These are phyloP conservation scores for Drosophila busckii DNA, from an alignment of 1,140 invertebrate species.

Conservation along the genomic window DNA sequence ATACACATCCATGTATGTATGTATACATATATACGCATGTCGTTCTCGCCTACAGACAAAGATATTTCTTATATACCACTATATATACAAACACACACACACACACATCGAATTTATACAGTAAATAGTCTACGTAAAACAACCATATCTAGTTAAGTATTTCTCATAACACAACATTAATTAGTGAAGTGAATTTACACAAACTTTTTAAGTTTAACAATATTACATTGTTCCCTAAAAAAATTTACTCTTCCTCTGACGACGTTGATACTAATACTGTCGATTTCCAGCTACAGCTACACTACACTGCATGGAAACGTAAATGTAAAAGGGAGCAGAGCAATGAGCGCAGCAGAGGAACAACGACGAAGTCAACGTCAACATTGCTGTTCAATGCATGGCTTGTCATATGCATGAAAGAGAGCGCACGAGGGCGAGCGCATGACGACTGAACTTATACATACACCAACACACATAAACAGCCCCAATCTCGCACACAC, in stretches of 20 bases:
- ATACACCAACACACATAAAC: conserved; percentile 22
- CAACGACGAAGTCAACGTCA: conserved; percentile 9
- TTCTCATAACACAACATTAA: too few species aligned
- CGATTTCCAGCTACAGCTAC: conserved; percentile 38
- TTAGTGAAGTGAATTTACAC: too few species aligned
- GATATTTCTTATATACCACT: conserved; percentile 13
- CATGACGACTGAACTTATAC: conserved; percentile 57
- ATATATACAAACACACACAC: conserved; percentile 19
- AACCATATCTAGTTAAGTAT: not conserved
- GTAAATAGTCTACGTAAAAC: conserved; percentile 12
- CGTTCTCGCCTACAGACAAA: conserved; percentile 9
- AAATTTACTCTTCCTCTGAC: conserved; percentile 9
- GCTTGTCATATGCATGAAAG: conserved; percentile 47
- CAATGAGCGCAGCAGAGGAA: conserved; percentile 6
- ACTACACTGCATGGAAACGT: too few species aligned
- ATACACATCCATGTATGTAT: not conserved
- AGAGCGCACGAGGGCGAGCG: conserved; percentile 64
- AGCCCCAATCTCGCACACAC: conserved; percentile 30
- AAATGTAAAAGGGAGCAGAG: conserved; percentile 31
- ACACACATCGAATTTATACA: conserved; percentile 17
- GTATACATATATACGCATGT: not conserved
- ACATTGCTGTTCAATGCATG: conserved; percentile 11
- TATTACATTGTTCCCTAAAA: conserved; percentile 1
- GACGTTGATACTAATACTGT: conserved; percentile 7
- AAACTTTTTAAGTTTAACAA: too few species aligned